Conservation (phyloP, 2,113 vertebrate species). For the Lophochroa leadbeateri region DNA sequence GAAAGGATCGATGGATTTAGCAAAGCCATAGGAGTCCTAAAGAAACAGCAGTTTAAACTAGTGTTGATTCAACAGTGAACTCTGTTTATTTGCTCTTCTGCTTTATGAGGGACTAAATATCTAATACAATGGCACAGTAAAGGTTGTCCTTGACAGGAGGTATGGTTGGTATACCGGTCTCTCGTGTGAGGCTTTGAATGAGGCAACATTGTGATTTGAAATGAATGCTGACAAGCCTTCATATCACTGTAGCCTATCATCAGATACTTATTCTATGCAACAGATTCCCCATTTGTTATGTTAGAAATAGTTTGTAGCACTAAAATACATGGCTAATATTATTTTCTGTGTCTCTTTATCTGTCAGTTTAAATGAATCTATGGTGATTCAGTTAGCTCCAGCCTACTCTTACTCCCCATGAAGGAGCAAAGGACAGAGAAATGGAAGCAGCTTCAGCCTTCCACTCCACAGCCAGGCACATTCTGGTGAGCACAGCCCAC, state of each 20-base stretch:
- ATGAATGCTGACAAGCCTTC: not conserved
- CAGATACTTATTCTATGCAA: not conserved
- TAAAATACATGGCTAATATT: not conserved
- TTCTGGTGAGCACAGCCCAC: not conserved
- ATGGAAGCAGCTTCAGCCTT: not conserved
- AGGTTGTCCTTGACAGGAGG: not conserved
- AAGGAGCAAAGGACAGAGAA: not conserved
- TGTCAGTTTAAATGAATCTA: not conserved
- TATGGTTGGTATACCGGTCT: rapidly evolving
- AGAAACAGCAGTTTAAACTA: not conserved
- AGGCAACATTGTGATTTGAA: not conserved
- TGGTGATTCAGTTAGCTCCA: not conserved
- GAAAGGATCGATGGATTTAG: constrained; percentile 62
- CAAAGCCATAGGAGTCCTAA: constrained; percentile 34
- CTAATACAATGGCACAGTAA: not conserved
- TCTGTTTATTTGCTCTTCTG: not conserved
- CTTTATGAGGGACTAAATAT: not conserved
- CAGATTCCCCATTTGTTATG: not conserved
- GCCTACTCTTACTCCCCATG: not conserved
- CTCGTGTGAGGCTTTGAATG: rapidly evolving
- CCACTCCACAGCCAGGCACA: not conserved
- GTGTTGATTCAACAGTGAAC: not conserved
- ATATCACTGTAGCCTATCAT: rapidly evolving
- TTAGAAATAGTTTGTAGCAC: not conserved
- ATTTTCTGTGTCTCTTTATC: not conserved